Evolutionary conservation across 1,140 invertebrate genomes (phyloP), one percentile per base, ranked within the genome.

Genomic region (Nylanderia fulva): DNA sequence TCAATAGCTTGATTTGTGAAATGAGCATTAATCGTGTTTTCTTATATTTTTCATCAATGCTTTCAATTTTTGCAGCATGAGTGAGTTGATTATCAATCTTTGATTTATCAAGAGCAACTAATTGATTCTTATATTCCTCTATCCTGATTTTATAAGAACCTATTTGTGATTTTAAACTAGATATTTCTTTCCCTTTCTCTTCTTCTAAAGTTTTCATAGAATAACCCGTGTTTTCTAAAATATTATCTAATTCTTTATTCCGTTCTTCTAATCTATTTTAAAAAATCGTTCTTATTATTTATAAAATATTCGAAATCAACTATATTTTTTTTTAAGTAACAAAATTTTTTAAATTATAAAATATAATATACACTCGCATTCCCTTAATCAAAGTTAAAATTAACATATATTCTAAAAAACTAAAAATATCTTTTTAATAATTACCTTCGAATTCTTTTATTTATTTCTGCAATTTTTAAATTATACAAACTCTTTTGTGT

Each of bases 401-500:
- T 48, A 45, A 45, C 2, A 4, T 3, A 48, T 4, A 1, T 48
- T 5, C 45, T 42, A 48, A 48, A 18, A 48, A 18, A 48, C 45
- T 48, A n/a, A 82, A 66, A 29, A 48, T 24, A 27, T 13, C 1
- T 15, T 79, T 80, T n/a, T 54, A 63, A 60, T 66, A 89, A 74
- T 72, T 86, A 93, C 94, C 91, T 92, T 64, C 90, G 21, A 61
- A 93, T 91, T 64, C 58, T 84, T 24, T 86, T 88, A 72, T 91
- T 68, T 36, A 87, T 86, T 61, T 92, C 91, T 27, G 61, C 52
- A 42, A 94, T 91, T 68, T 85, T 84, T 69, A 91, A 72, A 33
- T 91, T 76, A 56, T 94, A 94, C 18, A 93, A 86, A 21, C 90
- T 76, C 74, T 54, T 92, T 89, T 94, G 92, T 29, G 89, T 85